Base-by-base conservation (phyloP, 2,113 vertebrate species). In the Actenoides lindsayi region DNA sequence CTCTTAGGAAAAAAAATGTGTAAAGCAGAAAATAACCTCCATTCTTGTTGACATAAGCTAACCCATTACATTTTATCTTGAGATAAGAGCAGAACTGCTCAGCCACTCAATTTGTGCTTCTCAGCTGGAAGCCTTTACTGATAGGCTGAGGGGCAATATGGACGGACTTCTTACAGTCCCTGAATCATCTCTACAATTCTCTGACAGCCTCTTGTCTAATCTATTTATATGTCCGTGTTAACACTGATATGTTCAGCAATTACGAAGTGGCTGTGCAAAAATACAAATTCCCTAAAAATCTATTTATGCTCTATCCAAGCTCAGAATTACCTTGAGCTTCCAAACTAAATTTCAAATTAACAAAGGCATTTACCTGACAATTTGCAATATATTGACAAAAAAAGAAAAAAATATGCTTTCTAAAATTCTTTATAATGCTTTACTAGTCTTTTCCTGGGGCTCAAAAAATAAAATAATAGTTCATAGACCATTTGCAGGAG, bases 61-160 rank as follows among this genome's bases (percentile, higher is more conserved):
- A 71, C 28, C 16, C 2, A 74, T 46, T 75, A 24, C 19, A 4
- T 51, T 69, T 74, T 73, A 24, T 59, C 57, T 93, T 91, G 59
- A 84, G 57, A 65, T 25, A 73, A 69, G 53, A 31, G 57, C 64
- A 77, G 57, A 59, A 13, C 56, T 31, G 9, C 35, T 83, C 30
- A 62, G 46, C 16, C 67, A 79, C 62, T 48, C 51, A 53, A 57
- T 89, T n/a, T 79, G 19, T 42, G 16, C 23, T 83, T 71, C 75
- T 48, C 56, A 83, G n/a, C 33, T 75, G 71, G 46, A 71, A 63
- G 20, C 27, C 35, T 86, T 83, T 70, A n/a, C 12, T 74, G 35
- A 25, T 20, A 60, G 74, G 33, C 30, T 51, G 39, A 77, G 16
- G 31, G 23, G 8, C 13, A 77, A 24, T 23, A 13, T 0, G 0